Base-by-base conservation (phyloP, 2,888 invertebrate genomes). In the Brachyptera putata region DNA sequence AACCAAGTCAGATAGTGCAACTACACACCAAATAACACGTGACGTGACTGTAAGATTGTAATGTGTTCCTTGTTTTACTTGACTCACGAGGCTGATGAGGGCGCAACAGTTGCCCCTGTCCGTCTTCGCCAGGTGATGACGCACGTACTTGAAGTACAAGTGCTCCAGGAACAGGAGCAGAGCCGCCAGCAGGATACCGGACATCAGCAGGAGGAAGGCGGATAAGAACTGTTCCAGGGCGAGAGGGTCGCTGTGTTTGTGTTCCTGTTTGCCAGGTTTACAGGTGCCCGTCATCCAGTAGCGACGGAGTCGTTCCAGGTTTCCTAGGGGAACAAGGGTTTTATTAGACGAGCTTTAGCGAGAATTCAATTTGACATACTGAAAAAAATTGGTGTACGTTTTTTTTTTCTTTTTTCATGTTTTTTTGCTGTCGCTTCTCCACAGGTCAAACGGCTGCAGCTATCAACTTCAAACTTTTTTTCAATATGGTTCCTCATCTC, bases 201-300 rank as follows among this genome's bases (percentile, higher is more conserved):
- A 91, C 84, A 95, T 94, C 58, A 99, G 82, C 64, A 99, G 83
- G 61, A 98, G 82, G 76, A 98, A 99, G 55, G 98, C 98, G 63
- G 95, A 95, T 73, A 97, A 86, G 78, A 99, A 99, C 80, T 99
- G 98, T 75, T 94, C 93, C 67, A 93, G 79, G 9, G 93, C 93
- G 67, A 94, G 76, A 1, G 93, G 90, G 76, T 93, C 94, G 61
- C 91, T 92, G 63, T 91, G 90, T 75, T 91, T 91, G 72, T 93
- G 89, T 74, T 93, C 89, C 74, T 94, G 89, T 73, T 91, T 92
- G 65, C 93, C 92, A 1, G 91, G 91, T 69, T 92, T 88, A 74
- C 96, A 97, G 1, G 94, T 90, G 34, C 98, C 96, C 0, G 96
- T 95, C 87, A 98, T 90, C 98, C 98, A 98, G 74, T 91, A 93